These are phyloP conservation scores for Daktulosphaira vitifoliae DNA, from an alignment of 1,140 invertebrate species.

Conservation along the genomic window DNA sequence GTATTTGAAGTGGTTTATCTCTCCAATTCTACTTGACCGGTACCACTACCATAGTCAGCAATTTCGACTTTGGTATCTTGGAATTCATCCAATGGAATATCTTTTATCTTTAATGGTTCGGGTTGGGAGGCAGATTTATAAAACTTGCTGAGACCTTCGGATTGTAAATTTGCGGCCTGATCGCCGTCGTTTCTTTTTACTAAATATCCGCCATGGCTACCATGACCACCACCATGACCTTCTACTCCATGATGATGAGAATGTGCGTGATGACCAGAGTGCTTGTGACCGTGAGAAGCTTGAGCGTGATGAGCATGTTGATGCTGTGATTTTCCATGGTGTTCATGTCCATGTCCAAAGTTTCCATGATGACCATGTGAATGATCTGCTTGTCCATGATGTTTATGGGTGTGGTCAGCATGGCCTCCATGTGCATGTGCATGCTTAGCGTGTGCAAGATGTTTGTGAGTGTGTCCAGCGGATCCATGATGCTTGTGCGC, in stretches of 20 bases:
- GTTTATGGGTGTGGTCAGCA: constrained; percentile 35
- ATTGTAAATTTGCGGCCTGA: background rate
- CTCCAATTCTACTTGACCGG: background rate
- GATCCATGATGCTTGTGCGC: constrained; percentile 34
- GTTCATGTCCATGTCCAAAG: constrained; percentile 34
- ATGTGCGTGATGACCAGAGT: constrained; percentile 32
- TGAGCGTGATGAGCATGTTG: constrained; percentile 34
- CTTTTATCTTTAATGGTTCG: background rate
- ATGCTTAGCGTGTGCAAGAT: constrained; percentile 30
- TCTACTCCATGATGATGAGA: constrained; percentile 33
- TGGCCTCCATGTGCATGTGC: constrained; percentile 31
- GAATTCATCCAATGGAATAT: constrained; percentile 8
- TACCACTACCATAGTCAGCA: constrained; percentile 16
- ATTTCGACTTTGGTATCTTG: constrained; percentile 28
- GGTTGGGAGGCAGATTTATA: background rate
- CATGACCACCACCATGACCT: constrained; percentile 29
- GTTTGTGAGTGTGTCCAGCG: constrained; percentile 34
- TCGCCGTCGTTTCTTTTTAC: constrained; percentile 32
- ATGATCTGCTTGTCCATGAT: constrained; percentile 34
- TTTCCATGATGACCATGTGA: constrained; percentile 35
- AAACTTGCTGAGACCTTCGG: constrained; percentile 30
- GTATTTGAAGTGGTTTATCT: background rate
- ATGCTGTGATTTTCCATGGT: constrained; percentile 35
- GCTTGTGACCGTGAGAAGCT: constrained; percentile 34
- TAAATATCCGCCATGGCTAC: constrained; percentile 13